Evolutionary conservation across 1,140 invertebrate species (phyloP).

Genomic region (Dolichoris vasculosae): DNA sequence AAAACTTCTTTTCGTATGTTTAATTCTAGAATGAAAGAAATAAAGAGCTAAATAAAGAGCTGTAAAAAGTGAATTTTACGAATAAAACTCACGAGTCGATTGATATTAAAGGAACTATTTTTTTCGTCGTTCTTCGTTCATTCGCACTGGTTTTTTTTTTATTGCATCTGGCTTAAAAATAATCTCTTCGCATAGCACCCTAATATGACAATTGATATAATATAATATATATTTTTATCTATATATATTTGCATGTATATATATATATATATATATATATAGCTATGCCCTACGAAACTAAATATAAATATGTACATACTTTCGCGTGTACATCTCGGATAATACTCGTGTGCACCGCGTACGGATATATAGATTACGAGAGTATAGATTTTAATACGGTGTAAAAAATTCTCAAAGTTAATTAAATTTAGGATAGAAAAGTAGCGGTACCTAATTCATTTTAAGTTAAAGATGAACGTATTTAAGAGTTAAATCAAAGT

Average conservation of each 20-base stretch:
- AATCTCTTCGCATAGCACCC: constrained; percentile 45
- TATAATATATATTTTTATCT: too few relatives aligned
- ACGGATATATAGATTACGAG: too few relatives aligned
- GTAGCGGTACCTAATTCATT: neutral
- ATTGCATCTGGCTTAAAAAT: constrained; percentile 16
- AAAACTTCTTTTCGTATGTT: constrained; percentile 4
- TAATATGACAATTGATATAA: constrained; percentile 30
- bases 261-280: neutral
- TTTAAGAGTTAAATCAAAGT: neutral
- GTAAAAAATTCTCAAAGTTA: neutral
- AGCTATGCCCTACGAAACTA: constrained; percentile 30
- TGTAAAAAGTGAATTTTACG: constrained; percentile 26
- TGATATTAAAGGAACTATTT: constrained; percentile 41
- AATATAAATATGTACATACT: constrained; percentile 50
- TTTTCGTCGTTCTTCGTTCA: neutral
- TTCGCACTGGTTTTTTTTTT: constrained; percentile 4
- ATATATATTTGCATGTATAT: neutral
- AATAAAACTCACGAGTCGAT: constrained; percentile 7
- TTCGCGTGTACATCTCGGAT: constrained; percentile 38
- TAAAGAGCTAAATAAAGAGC: constrained; percentile 27
- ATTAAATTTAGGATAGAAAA: neutral
- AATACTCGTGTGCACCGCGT: constrained; percentile 41
- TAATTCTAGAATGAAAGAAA: neutral
- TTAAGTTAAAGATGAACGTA: neutral
- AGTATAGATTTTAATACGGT: constrained; percentile 12